Evolutionary conservation across 2,888 invertebrate species (phyloP).

Genomic region (Teleiodes luculella): DNA sequence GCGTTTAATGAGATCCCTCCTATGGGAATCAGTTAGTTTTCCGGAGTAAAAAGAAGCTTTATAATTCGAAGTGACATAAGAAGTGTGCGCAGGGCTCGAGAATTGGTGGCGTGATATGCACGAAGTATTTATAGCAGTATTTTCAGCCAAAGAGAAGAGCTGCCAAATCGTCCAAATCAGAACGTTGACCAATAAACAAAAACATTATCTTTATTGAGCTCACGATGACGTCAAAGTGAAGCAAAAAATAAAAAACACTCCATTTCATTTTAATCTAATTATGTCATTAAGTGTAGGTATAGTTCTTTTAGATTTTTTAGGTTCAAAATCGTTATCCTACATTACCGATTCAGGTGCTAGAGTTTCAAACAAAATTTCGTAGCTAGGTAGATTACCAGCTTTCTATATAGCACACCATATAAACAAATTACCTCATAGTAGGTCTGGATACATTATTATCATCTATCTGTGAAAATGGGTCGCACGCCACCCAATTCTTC

Average conservation of each 20-base stretch:
- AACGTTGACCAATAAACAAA: conserved; percentile 8
- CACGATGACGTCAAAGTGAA: conserved; percentile 1
- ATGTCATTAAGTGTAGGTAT: not conserved
- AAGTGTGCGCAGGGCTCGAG: not conserved
- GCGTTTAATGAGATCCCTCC: no score
- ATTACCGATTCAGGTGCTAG: no score
- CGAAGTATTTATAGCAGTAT: conserved; percentile 3
- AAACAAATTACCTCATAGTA: conserved; percentile 5
- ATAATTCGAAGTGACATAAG: no score
- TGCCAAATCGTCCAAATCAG: conserved; percentile 3
- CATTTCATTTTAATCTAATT: not conserved
- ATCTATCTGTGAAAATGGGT: conserved; percentile 36
- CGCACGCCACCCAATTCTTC: conserved; percentile 31
- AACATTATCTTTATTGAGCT: conserved; percentile 2
- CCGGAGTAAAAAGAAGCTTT: no score
- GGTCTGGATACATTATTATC: conserved; percentile 12
- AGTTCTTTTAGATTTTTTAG: no score
- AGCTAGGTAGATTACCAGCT: no score
- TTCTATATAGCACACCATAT: not conserved
- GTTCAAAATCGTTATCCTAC: no score
- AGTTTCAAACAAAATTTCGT: no score
- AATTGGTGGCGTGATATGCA: conserved; percentile 1
- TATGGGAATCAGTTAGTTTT: no score
- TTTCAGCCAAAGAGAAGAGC: conserved; percentile 1
- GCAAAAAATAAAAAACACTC: not conserved